Conservation (phyloP, 2,113 vertebrate genomes). For the Chaetorhynchus papuensis region DNA sequence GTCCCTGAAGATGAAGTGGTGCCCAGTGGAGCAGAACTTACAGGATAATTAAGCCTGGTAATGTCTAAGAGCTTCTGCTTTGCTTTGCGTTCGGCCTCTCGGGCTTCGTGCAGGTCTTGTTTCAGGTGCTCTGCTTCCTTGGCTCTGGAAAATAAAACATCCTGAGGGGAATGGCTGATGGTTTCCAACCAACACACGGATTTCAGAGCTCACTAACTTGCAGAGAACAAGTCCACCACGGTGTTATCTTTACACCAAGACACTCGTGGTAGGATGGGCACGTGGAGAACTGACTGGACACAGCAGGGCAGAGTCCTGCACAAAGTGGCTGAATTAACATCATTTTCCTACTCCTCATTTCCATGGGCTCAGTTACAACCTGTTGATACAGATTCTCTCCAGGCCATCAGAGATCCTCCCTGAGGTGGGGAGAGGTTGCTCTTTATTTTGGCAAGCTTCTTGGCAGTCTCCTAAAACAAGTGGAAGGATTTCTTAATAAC, state of each 20-base stretch:
- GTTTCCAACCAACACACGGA: not conserved
- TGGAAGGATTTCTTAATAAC: not conserved
- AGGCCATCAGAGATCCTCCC: not conserved
- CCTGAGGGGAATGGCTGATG: not conserved
- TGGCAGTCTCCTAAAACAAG: not conserved
- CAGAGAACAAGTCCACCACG: not conserved
- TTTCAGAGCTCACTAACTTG: not conserved
- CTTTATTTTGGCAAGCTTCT: slow-evolving; percentile 2
- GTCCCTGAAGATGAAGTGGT: not conserved
- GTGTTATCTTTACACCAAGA: not conserved
- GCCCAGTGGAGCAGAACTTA: slow-evolving; percentile 30
- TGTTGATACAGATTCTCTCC: not conserved
- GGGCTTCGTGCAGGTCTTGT: slow-evolving; percentile 87
- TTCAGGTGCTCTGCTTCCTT: slow-evolving; percentile 91
- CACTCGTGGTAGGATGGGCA: not conserved
- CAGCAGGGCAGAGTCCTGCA: not conserved
- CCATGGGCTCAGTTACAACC: not conserved
- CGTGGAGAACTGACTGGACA: not conserved
- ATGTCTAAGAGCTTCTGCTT: slow-evolving; percentile 87
- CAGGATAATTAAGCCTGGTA: slow-evolving; percentile 82
- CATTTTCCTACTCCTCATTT: not conserved
- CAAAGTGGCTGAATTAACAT: not conserved
- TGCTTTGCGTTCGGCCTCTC: slow-evolving; percentile 84
- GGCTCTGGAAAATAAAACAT: slow-evolving; percentile 67
- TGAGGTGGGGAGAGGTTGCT: not conserved